phyloP scores from a whole-genome alignment of 1,140 invertebrate species.

The Drosophila pseudoobscura region DNA sequence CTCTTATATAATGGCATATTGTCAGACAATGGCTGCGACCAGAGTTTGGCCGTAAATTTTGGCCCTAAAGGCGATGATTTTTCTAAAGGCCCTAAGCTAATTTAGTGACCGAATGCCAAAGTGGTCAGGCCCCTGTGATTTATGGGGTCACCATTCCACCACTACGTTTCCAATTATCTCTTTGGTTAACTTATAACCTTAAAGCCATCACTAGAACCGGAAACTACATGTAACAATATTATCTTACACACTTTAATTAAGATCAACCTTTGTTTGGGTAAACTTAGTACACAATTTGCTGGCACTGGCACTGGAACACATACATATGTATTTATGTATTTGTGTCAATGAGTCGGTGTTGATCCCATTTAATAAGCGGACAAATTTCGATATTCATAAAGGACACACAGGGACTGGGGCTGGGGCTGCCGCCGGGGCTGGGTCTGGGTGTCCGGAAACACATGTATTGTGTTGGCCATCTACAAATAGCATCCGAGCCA shows the following conservation, averaged over 20 bases:
- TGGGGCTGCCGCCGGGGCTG: neutral
- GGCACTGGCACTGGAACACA: too few relatives aligned
- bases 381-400: constrained; percentile 28
- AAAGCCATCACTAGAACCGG: neutral
- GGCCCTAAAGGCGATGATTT: constrained; percentile 50
- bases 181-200: constrained; percentile 8
- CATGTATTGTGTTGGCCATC: constrained; percentile 48
- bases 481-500: constrained; percentile 48
- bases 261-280: neutral
- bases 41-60: constrained; percentile 55
- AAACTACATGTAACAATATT: neutral
- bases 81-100: constrained; percentile 58
- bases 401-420: neutral
- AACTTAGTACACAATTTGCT: too few relatives aligned
- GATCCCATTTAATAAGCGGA: neutral
- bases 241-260: too few relatives aligned
- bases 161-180: constrained; percentile 41
- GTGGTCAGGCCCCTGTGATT: constrained; percentile 55
- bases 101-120: constrained; percentile 58
- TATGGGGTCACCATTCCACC: constrained; percentile 42
- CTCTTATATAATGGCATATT: constrained; percentile 33
- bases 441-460: constrained; percentile 28
- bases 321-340: too few relatives aligned
- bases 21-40: constrained; percentile 33
- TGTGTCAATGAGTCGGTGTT: neutral